phyloP scores from a whole-genome alignment of 2,888 invertebrate species.

The Ethmia dodecea region DNA sequence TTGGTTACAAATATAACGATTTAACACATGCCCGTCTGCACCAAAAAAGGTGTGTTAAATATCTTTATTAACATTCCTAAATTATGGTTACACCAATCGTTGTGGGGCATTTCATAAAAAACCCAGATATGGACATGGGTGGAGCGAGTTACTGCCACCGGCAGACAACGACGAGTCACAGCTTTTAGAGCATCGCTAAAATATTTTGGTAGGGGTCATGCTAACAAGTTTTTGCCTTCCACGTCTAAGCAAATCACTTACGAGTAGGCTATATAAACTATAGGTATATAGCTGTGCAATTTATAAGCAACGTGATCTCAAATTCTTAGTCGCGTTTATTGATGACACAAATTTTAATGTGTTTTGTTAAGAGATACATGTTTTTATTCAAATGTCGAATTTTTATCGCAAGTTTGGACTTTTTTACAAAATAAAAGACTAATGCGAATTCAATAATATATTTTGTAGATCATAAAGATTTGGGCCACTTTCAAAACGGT shows the following conservation, averaged over 20 bases:
- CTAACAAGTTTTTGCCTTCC: constrained; percentile 43
- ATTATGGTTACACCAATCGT: constrained; percentile 36
- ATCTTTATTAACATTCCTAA: constrained; percentile 37
- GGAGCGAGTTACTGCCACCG: constrained; percentile 28
- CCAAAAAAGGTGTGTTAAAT: constrained; percentile 48
- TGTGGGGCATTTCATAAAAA: constrained; percentile 26
- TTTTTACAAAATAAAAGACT: too few relatives aligned
- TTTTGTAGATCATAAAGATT: too few relatives aligned
- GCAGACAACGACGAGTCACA: too few relatives aligned
- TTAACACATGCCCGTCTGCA: not conserved
- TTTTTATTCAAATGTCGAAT: too few relatives aligned
- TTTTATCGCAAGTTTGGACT: too few relatives aligned
- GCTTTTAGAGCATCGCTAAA: too few relatives aligned
- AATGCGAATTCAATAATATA: too few relatives aligned
- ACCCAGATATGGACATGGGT: constrained; percentile 47
- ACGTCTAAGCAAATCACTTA: constrained; percentile 38
- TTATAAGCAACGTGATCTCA: too few relatives aligned
- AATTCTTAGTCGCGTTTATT: too few relatives aligned
- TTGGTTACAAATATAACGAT: not conserved
- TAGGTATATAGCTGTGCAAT: not conserved
- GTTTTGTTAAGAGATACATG: too few relatives aligned
- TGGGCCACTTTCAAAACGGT: too few relatives aligned
- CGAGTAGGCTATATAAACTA: not conserved
- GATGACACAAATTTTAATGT: too few relatives aligned
- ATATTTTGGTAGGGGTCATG: constrained; percentile 9